Conservation (phyloP, 2,888 invertebrate species). For the Agrochola circellaris region DNA sequence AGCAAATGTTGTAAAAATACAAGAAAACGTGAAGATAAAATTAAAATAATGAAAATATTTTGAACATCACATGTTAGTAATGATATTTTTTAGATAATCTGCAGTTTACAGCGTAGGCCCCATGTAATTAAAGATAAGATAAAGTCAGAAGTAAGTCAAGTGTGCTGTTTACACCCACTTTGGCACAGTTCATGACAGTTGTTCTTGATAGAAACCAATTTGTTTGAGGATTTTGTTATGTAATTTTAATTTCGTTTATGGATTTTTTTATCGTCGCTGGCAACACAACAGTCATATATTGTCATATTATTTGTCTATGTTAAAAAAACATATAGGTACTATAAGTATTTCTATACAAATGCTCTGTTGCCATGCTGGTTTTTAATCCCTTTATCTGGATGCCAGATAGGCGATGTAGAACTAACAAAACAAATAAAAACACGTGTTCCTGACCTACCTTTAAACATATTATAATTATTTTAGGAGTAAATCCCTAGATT, state of each 20-base stretch:
- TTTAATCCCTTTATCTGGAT: not conserved
- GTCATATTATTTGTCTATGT: too few relatives aligned
- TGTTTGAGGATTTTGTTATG: not conserved
- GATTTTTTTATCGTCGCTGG: not conserved
- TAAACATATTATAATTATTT: not conserved
- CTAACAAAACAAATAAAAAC: not conserved
- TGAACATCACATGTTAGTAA: conserved; percentile 46
- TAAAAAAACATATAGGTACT: not conserved
- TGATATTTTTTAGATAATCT: conserved; percentile 57
- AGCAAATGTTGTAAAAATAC: not conserved
- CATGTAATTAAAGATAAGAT: conserved; percentile 66
- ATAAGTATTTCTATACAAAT: not conserved
- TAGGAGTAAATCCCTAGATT: not conserved
- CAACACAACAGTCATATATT: not conserved
- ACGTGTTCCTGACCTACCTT: not conserved
- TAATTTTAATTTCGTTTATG: not conserved
- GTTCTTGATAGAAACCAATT: conserved; percentile 16
- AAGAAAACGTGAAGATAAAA: conserved; percentile 2
- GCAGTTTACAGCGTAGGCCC: conserved; percentile 42
- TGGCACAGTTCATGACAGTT: conserved; percentile 32
- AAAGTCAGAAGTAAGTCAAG: conserved; percentile 57
- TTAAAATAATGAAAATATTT: conserved; percentile 24
- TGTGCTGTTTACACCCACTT: conserved; percentile 44
- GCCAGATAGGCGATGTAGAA: not conserved
- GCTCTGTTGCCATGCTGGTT: not conserved